Evolutionary conservation across 2,113 vertebrate species (phyloP).

Genomic region (Heptranchias perlo): DNA sequence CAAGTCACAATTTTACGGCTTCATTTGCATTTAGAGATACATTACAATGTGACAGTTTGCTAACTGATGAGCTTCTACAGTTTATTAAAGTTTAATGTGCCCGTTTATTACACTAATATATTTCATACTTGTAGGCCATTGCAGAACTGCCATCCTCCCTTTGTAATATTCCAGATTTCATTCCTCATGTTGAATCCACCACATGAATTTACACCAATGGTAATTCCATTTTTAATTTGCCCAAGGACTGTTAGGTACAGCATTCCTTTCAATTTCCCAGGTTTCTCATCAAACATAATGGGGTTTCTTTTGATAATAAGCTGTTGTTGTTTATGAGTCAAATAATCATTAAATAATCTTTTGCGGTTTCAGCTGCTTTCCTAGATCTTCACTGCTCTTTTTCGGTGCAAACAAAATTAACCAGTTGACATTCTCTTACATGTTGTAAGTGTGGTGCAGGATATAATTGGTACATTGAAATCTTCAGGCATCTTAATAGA

Average conservation of each 20-base stretch:
- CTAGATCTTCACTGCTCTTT: neutral
- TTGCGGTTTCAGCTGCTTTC: neutral
- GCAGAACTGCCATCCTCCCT: neutral
- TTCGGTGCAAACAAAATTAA: neutral
- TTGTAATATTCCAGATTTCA: neutral
- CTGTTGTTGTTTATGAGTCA: neutral
- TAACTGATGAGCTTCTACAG: constrained; percentile 77
- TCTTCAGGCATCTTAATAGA: neutral
- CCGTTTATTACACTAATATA: constrained; percentile 73
- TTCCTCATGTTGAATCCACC: neutral
- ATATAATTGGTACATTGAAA: neutral
- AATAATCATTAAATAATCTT: neutral
- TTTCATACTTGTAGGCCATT: constrained; percentile 59
- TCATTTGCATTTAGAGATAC: constrained; percentile 55
- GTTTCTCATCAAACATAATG: neutral
- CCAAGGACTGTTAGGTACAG: neutral
- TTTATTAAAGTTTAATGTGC: constrained; percentile 77
- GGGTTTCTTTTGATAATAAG: neutral
- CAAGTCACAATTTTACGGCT: constrained; percentile 60
- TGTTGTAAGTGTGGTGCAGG: neutral
- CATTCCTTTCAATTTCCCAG: neutral
- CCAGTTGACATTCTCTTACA: neutral
- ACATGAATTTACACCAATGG: neutral
- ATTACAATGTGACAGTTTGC: constrained; percentile 77
- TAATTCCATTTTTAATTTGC: neutral